Evolutionary conservation across 1,140 invertebrate genomes (phyloP).

Genomic region (Brachionus koreanus): DNA sequence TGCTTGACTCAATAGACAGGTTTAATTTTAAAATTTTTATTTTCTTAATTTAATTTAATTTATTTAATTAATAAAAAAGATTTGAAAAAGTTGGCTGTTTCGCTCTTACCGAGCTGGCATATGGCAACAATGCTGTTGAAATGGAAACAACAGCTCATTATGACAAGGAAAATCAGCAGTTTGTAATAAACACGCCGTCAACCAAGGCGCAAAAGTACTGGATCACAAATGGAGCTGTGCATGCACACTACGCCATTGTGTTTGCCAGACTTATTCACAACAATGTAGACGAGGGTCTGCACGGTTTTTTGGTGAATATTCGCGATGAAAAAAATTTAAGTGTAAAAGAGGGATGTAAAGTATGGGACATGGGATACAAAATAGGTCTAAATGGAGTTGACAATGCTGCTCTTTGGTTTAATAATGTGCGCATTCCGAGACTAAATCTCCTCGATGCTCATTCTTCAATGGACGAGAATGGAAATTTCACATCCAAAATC

Average conservation of each 20-base stretch:
- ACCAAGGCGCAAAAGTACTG: constrained; percentile 55
- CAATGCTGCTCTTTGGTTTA: constrained; percentile 54
- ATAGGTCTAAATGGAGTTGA: constrained; percentile 57
- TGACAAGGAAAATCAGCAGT: constrained; percentile 50
- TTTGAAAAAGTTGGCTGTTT: constrained; percentile 56
- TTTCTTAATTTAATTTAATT: neutral
- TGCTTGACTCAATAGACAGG: constrained; percentile 48
- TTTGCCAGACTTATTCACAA: constrained; percentile 52
- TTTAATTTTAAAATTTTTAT: neutral
- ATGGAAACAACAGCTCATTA: constrained; percentile 57
- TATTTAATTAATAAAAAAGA: constrained; percentile 20
- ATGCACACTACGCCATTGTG: constrained; percentile 54
- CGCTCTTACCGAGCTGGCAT: constrained; percentile 55
- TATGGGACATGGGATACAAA: constrained; percentile 57
- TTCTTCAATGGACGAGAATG: constrained; percentile 50
- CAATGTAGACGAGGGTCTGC: constrained; percentile 51
- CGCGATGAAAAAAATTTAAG: constrained; percentile 48
- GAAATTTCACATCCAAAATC: constrained; percentile 43
- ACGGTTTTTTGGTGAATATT: constrained; percentile 53
- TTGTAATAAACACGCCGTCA: constrained; percentile 53
- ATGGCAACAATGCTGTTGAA: constrained; percentile 57
- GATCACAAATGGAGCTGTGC: constrained; percentile 57
- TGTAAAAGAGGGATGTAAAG: constrained; percentile 49
- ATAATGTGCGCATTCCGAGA: constrained; percentile 53
- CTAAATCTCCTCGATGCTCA: constrained; percentile 52